Conservation (phyloP, 2,888 invertebrate species). For the Hydriomena furcata region DNA sequence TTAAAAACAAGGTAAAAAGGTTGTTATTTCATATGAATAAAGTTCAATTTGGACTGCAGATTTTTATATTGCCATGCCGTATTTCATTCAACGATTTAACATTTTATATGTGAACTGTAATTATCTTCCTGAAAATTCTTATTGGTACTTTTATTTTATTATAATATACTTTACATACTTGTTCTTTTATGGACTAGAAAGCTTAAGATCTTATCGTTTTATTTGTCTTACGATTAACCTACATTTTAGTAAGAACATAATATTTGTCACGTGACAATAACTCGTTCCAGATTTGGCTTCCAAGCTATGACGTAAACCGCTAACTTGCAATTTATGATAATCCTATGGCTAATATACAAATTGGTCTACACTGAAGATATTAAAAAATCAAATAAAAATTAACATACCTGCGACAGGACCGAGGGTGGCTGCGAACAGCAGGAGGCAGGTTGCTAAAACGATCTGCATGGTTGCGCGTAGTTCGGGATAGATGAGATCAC, state of each 20-base stretch:
- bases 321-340: slow-evolving; percentile 1
- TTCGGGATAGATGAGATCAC: slow-evolving; percentile 46
- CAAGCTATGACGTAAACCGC: not conserved
- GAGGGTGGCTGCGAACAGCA: slow-evolving; percentile 79
- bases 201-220: no score
- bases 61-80: no score
- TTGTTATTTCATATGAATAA: slow-evolving; percentile 8
- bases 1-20: slow-evolving; percentile 17
- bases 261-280: not conserved
- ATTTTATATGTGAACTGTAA: no score
- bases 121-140: not conserved
- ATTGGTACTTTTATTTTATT: no score
- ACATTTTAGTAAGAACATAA: no score
- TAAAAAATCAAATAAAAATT: slow-evolving; percentile 6
- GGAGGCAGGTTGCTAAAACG: slow-evolving; percentile 80
- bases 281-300: not conserved
- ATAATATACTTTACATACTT: no score
- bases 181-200: not conserved
- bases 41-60: not conserved
- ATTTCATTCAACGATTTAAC: no score
- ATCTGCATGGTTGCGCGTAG: slow-evolving; percentile 67
- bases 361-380: not conserved
- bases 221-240: no score
- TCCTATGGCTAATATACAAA: slow-evolving; percentile 5
- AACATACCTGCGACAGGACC: slow-evolving; percentile 82